Percentiles rank a stretch among this genome's conserved stretches.
phyloP scores from a whole-genome alignment of 2,888 invertebrate genomes.

The Macrostomum cliftonense region DNA sequence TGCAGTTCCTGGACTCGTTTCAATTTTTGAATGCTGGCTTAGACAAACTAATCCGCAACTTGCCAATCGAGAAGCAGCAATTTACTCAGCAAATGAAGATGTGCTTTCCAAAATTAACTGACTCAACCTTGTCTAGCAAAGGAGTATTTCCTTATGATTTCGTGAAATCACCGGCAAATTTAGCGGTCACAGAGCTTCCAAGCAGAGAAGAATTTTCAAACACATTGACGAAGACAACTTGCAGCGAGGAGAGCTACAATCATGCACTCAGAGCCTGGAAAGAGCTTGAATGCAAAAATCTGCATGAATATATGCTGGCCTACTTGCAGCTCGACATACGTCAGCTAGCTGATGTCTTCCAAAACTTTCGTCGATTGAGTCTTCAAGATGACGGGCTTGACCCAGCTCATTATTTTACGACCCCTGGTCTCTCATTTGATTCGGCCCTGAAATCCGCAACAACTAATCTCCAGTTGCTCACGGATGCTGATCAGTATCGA shows the following conservation, averaged over 20 bases:
- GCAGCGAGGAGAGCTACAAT: conserved; percentile 15
- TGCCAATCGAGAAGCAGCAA: too few species aligned
- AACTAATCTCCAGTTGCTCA: conserved; percentile 18
- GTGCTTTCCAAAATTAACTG: too few species aligned
- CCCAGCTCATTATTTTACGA: conserved; percentile 18
- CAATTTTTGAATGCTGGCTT: too few species aligned
- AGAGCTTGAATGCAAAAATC: conserved; percentile 13
- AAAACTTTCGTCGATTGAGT: conserved; percentile 20
- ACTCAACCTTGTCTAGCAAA: too few species aligned
- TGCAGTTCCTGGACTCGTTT: too few species aligned
- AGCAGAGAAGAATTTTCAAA: conserved; percentile 17
- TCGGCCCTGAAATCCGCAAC: conserved; percentile 19
- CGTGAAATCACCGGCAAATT: too few species aligned
- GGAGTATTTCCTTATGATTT: too few species aligned
- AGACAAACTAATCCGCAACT: too few species aligned
- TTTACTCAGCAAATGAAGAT: too few species aligned
- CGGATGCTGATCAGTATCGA: conserved; percentile 18
- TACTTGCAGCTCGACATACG: conserved; percentile 18
- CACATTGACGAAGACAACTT: conserved; percentile 12
- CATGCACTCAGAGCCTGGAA: conserved; percentile 16
- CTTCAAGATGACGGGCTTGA: conserved; percentile 18
- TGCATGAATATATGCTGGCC: conserved; percentile 18
- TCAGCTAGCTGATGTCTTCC: conserved; percentile 24
- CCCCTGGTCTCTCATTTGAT: conserved; percentile 23
- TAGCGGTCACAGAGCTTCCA: too few species aligned